These are phyloP conservation scores for Platycheirus rosarum DNA, from an alignment of 2,888 invertebrate genomes.

Conservation along the genomic window DNA sequence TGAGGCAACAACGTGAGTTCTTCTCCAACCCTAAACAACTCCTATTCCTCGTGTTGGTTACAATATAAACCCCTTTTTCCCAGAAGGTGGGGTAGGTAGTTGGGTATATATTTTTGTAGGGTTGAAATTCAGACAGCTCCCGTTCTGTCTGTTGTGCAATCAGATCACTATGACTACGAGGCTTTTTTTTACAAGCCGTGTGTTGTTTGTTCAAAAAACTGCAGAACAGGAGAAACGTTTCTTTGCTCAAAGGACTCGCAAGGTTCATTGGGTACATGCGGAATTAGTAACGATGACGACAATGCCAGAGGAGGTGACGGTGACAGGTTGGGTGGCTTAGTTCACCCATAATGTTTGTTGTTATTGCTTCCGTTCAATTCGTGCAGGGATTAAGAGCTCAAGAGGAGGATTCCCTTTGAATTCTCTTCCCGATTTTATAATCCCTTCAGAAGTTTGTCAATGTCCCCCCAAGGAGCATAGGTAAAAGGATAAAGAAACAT, in stretches of 20 bases:
- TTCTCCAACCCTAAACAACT: slow-evolving; percentile 11
- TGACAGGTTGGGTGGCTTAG: neutral
- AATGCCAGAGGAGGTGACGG: no score
- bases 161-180: slow-evolving; percentile 58
- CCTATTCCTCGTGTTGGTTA: slow-evolving; percentile 10
- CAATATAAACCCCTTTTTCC: no score
- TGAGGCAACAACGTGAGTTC: slow-evolving; percentile 51
- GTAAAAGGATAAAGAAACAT: slow-evolving; percentile 14
- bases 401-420: slow-evolving; percentile 3
- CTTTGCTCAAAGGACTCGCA: slow-evolving; percentile 26
- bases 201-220: slow-evolving; percentile 13
- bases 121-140: slow-evolving; percentile 58
- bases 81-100: neutral
- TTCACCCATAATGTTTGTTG: slow-evolving; percentile 52
- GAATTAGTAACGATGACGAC: slow-evolving; percentile 20
- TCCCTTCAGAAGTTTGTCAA: slow-evolving; percentile 57
- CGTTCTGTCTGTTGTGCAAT: slow-evolving; percentile 48
- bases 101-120: slow-evolving; percentile 20
- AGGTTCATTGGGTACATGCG: slow-evolving; percentile 61
- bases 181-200: slow-evolving; percentile 13
- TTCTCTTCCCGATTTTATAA: slow-evolving; percentile 49
- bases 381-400: slow-evolving; percentile 39
- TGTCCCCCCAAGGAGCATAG: slow-evolving; percentile 31
- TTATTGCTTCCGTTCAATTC: slow-evolving; percentile 53
- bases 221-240: neutral